These are phyloP conservation scores for Hemitrygon akajei DNA, from an alignment of 2,797 vertebrate species.

Conservation along the genomic window DNA sequence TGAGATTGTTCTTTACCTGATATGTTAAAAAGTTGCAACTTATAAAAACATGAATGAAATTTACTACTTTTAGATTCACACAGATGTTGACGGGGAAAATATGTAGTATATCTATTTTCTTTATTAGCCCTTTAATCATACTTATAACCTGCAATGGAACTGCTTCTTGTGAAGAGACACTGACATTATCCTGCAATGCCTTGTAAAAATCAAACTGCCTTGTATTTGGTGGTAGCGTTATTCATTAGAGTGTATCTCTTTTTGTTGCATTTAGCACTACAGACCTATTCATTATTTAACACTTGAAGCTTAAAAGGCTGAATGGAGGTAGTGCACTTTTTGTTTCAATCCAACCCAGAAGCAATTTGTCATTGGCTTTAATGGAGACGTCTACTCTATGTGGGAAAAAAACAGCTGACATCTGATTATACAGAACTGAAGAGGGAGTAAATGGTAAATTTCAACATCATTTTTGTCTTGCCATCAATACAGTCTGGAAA, in stretches of 20 bases:
- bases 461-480: conserved; percentile 23
- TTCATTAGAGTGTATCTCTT: conserved; percentile 37
- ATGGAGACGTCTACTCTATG: conserved; percentile 34
- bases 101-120: background rate
- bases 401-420: conserved; percentile 34
- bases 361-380: conserved; percentile 38
- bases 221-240: conserved; percentile 26
- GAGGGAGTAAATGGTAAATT: conserved; percentile 33
- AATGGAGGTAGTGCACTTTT: conserved; percentile 35
- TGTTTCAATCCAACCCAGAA: conserved; percentile 36
- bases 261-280: conserved; percentile 37
- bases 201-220: conserved; percentile 9
- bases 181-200: conserved; percentile 9
- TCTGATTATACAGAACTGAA: conserved; percentile 35
- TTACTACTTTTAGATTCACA: background rate
- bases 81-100: background rate
- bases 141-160: background rate
- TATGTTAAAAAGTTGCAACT: background rate
- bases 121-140: background rate
- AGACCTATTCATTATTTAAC: conserved; percentile 37
- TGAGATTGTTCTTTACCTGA: background rate
- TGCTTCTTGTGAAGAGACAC: background rate
- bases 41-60: conserved; percentile 3
- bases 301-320: conserved; percentile 37
- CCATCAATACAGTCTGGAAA: background rate